Conservation (phyloP, 2,797 vertebrate species). For the Sphaeramia orbicularis region DNA sequence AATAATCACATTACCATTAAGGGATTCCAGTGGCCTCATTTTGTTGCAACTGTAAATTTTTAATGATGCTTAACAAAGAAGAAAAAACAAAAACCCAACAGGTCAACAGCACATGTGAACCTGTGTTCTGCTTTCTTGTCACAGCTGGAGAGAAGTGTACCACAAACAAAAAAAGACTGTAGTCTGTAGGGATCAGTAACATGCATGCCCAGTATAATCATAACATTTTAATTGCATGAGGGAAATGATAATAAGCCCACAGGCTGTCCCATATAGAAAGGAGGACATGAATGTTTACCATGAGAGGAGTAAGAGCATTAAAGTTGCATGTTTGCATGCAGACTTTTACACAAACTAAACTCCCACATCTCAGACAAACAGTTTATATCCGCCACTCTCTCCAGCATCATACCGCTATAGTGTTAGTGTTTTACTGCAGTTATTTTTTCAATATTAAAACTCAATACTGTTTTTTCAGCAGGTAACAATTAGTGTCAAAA, state of each 20-base stretch:
- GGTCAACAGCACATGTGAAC: constrained; percentile 1
- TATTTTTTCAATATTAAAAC: no score
- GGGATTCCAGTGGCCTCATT: no score
- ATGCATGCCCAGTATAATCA: neutral
- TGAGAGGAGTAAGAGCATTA: neutral
- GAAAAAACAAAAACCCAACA: no score
- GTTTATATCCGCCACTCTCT: neutral
- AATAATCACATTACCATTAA: no score
- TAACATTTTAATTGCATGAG: constrained; percentile 3
- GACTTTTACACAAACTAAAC: neutral
- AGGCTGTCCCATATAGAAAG: neutral
- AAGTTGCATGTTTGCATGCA: constrained; percentile 29
- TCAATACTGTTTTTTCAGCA: no score
- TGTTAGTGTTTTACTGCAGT: neutral
- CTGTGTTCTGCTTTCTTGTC: neutral
- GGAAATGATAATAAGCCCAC: constrained; percentile 17
- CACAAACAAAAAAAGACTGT: neutral
- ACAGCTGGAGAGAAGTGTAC: neutral
- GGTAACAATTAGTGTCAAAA: neutral
- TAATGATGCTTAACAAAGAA: neutral
- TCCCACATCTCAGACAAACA: neutral
- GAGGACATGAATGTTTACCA: constrained; percentile 17
- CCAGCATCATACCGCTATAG: neutral
- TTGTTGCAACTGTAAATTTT: constrained; percentile 25
- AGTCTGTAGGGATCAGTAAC: constrained; percentile 1